Percentiles rank a stretch among this genome's conserved stretches.
Conservation (phyloP, 1,140 invertebrate genomes). For the Macrostomum lignano region DNA sequence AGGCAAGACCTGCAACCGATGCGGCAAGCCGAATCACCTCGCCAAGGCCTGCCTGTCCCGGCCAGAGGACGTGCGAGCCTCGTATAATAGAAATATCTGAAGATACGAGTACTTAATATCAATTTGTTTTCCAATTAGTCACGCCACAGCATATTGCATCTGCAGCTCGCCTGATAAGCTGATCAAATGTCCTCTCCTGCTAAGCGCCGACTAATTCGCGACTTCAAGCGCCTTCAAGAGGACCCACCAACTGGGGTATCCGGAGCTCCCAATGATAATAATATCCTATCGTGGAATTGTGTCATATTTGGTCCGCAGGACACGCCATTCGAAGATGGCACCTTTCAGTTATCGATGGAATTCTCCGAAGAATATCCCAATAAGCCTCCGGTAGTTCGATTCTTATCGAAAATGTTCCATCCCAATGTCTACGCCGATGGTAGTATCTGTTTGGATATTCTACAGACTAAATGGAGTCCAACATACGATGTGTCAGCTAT, state of each 20-base stretch:
- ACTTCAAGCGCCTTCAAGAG: conserved; percentile 93
- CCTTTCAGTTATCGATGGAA: conserved; percentile 93
- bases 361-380: conserved; percentile 99
- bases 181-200: no score
- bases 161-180: no score
- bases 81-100: no score
- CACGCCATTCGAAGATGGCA: conserved; percentile 97
- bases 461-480: conserved; percentile 93
- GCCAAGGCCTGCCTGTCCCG: no score
- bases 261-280: conserved; percentile 90
- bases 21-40: no score
- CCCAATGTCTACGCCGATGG: conserved; percentile 99
- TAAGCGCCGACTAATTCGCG: conserved; percentile 83
- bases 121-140: no score
- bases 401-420: conserved; percentile 79
- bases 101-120: no score
- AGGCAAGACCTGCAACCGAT: no score
- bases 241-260: conserved; percentile 92
- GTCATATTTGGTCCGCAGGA: conserved; percentile 95
- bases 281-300: conserved; percentile 91
- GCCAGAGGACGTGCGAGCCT: no score
- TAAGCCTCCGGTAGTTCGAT: conserved; percentile 91
- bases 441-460: conserved; percentile 91
- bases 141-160: no score
- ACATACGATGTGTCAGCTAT: conserved; percentile 98